phyloP scores from a whole-genome alignment of 2,888 invertebrate species.

The Chrysodeixis includens region DNA sequence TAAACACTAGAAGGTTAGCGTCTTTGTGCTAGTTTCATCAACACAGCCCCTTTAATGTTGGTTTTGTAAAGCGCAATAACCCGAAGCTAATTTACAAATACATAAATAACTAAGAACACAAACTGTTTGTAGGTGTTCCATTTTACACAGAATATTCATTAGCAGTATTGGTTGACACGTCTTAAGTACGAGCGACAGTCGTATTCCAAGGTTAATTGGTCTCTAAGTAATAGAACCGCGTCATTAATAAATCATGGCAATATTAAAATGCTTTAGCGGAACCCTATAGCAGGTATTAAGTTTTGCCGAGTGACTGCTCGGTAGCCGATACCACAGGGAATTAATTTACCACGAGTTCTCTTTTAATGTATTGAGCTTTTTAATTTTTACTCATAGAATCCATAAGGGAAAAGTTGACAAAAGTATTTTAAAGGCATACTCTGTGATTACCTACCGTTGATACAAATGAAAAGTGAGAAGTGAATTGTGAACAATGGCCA shows the following conservation, averaged over 20 bases:
- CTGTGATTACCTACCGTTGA: not conserved
- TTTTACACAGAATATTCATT: not conserved
- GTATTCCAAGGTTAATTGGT: not conserved
- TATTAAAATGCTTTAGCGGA: not conserved
- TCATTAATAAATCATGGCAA: not conserved
- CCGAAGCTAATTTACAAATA: slow-evolving; percentile 9
- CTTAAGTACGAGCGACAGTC: not conserved
- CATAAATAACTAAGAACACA: not conserved
- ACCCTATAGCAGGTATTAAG: not conserved
- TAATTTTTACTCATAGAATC: not conserved
- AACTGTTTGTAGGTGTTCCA: not conserved
- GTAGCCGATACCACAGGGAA: not conserved
- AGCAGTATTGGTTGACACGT: not conserved
- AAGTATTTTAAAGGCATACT: not conserved
- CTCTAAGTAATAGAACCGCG: not conserved
- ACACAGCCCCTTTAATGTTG: not conserved
- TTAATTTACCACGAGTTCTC: not conserved
- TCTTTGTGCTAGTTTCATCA: not conserved
- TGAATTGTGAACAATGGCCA: slow-evolving; percentile 10
- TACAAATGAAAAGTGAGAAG: slow-evolving; percentile 1
- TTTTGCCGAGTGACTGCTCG: not conserved
- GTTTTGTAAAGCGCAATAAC: slow-evolving; percentile 6
- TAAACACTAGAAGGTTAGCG: slow-evolving; percentile 7
- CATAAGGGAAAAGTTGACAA: not conserved
- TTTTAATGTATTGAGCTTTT: slow-evolving; percentile 4